These are phyloP conservation scores for Lepidurus apus DNA, from an alignment of 1,140 invertebrate genomes.

Conservation along the genomic window DNA sequence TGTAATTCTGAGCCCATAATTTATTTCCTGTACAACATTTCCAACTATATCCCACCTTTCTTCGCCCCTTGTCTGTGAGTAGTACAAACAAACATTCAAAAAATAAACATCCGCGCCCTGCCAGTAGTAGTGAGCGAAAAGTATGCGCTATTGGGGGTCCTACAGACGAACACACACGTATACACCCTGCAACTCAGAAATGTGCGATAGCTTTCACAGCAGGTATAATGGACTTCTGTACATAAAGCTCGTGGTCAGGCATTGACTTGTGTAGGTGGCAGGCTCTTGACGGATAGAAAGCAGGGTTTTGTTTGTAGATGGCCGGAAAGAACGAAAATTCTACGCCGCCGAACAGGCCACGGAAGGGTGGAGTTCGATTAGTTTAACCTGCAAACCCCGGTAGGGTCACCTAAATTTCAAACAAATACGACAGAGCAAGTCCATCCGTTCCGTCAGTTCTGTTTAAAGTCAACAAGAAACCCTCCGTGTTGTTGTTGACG, in stretches of 20 bases:
- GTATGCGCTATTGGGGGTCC: neutral
- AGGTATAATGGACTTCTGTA: neutral
- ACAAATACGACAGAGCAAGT: neutral
- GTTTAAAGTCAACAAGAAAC: neutral
- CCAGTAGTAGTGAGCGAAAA: neutral
- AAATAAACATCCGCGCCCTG: conserved; percentile 1
- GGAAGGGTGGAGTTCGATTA: neutral
- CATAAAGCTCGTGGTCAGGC: neutral
- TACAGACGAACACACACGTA: neutral
- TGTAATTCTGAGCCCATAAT: too few relatives aligned
- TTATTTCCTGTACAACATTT: neutral
- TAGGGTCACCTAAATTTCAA: neutral
- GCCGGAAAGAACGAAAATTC: neutral
- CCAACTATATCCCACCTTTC: neutral
- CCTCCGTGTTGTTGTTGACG: neutral
- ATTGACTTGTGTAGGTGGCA: neutral
- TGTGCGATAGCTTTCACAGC: neutral
- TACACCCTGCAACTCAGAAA: neutral
- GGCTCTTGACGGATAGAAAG: conserved; percentile 3
- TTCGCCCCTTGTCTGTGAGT: neutral
- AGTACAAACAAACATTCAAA: neutral
- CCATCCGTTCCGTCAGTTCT: neutral
- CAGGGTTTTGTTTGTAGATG: neutral
- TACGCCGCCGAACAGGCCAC: neutral
- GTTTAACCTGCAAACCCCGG: neutral